These are phyloP conservation scores for Lasioglossum lativentre DNA, from an alignment of 2,888 invertebrate species.

Conservation along the genomic window DNA sequence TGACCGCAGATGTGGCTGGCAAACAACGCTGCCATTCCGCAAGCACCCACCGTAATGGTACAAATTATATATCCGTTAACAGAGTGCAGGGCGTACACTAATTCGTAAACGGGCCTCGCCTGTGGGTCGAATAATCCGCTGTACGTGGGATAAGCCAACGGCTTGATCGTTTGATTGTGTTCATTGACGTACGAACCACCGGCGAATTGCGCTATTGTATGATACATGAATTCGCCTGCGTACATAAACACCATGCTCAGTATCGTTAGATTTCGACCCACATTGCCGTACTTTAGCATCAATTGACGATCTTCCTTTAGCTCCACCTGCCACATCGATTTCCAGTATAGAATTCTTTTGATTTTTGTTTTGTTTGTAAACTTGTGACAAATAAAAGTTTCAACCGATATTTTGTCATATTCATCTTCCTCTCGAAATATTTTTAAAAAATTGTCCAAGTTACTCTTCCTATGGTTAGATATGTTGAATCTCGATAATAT, in stretches of 20 bases:
- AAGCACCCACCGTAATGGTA: constrained; percentile 66
- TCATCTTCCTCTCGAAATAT: too few relatives aligned
- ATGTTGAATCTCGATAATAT: too few relatives aligned
- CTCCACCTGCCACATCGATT: constrained; percentile 57
- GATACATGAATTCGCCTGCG: constrained; percentile 55
- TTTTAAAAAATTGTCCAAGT: too few relatives aligned
- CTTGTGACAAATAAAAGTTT: too few relatives aligned
- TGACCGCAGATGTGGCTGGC: constrained; percentile 69
- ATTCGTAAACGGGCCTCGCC: constrained; percentile 71
- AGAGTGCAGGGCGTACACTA: constrained; percentile 72
- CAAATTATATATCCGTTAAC: constrained; percentile 70
- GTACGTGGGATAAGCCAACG: constrained; percentile 69
- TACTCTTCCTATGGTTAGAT: too few relatives aligned
- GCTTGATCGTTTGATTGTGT: constrained; percentile 66
- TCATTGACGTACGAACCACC: constrained; percentile 20
- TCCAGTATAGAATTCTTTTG: too few relatives aligned
- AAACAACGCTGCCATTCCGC: constrained; percentile 66
- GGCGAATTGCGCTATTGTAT: constrained; percentile 46
- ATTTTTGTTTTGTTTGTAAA: too few relatives aligned
- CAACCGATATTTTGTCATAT: too few relatives aligned
- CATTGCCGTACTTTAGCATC: constrained; percentile 71
- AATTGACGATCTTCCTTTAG: constrained; percentile 49
- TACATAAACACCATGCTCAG: constrained; percentile 63
- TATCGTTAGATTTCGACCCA: constrained; percentile 69
- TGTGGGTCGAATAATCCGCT: constrained; percentile 66